Base-by-base conservation (phyloP, 2,888 invertebrate genomes). In the Steromphala cineraria region DNA sequence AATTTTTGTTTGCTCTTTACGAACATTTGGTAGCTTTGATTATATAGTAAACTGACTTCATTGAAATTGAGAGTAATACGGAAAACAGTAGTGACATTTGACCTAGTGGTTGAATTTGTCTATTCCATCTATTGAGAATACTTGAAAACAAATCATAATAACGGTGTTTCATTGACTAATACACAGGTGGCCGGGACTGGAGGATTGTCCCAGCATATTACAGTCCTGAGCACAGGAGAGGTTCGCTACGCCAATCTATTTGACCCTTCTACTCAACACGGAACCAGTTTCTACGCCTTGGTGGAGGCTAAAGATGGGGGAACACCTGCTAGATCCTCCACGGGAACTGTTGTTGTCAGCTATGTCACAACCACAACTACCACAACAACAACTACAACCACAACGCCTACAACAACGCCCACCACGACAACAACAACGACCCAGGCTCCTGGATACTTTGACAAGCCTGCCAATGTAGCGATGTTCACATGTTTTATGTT, bases 281-380 rank as follows among this genome's bases (percentile, higher is more conserved):
- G 85, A 8, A 85, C 62, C 24, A 83, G 78, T 21, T 83, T 77
- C 75, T 81, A 80, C 15, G 62, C 84, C 13, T 67, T 76, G 19
- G 79, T 86, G 0, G 15, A 74, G n/a, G 82, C 83, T 67, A 82
- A 71, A 67, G 84, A 86, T 74, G 79, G 81, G 3, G 85, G 85
- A 1, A 75, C 53, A 7, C 85, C 85, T 2, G 55, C 40, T 36
- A 52, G 62, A 21, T 81, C 82, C 0, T 36, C 82, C 40, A 75
- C 81, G 8, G 85, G 79, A 8, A 83, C 82, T 53, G 76, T 83
- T 4, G 81, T 75, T 7, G 46, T 84, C 28, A 78, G 76, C 19
- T 86, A 80, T 79, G 75, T 83, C 46, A 82, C 80, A 2, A 83
- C 82, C 40, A 84, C 86, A 24, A 81, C 86, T n/a, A 83, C 84